These are phyloP conservation scores for Probosciger aterrimus DNA, from an alignment of 2,113 vertebrate genomes.

Conservation along the genomic window DNA sequence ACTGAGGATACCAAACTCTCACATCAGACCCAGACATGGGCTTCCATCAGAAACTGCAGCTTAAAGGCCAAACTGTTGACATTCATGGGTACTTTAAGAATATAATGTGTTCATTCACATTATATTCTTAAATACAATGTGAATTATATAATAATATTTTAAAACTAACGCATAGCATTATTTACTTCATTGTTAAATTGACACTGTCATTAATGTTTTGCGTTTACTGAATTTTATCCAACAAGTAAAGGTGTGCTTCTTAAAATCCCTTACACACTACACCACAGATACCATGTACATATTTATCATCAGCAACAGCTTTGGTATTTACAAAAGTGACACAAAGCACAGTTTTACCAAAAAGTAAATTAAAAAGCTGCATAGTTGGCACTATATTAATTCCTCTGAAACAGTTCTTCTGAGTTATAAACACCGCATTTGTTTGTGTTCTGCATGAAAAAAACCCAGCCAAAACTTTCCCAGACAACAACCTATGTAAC, in stretches of 20 bases:
- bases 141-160: neutral
- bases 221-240: neutral
- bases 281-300: neutral
- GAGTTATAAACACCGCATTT: neutral
- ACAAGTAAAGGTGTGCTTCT: neutral
- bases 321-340: neutral
- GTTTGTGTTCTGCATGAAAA: neutral
- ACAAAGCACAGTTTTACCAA: neutral
- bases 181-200: neutral
- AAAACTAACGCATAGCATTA: neutral
- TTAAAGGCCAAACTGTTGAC: neutral
- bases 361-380: neutral
- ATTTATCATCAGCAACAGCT: neutral
- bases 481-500: neutral
- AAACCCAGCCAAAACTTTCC: neutral
- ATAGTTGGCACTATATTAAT: neutral
- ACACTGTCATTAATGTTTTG: neutral
- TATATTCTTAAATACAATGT: neutral
- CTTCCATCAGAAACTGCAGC: neutral
- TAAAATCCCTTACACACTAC: neutral
- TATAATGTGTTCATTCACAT: neutral
- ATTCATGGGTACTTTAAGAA: neutral
- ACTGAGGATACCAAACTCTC: accelerated
- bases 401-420: neutral
- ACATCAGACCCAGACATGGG: neutral